Evolutionary conservation across 2,113 vertebrate genomes (phyloP), one percentile per base, ranked within the genome.

Genomic region (Pollachius pollachius): DNA sequence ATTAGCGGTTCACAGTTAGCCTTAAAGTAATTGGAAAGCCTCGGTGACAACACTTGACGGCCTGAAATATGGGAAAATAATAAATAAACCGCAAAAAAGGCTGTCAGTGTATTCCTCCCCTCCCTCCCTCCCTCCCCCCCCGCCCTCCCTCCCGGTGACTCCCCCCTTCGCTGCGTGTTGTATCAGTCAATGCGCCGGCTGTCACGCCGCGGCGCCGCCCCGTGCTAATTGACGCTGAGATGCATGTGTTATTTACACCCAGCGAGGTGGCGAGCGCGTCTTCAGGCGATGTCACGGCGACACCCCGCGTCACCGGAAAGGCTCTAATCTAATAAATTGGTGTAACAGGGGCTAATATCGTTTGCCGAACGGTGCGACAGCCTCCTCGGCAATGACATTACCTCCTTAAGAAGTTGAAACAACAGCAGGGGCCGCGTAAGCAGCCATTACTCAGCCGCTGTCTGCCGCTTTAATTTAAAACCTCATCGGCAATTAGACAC

Each of bases 21-120:
- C 88, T 89, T 89, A 85, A 85, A 86, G 86, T 90, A 88, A 91
- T 90, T 89, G 87, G 86, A 86, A 87, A 73, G 76, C 78, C 84
- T 84, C 15, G 9, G 81, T 59, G 64, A 71, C 54, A 65, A 25
- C 63, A 59, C 18, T 77, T 83, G 85, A 88, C 80, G 82, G 74
- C 71, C 85, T 86, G 84, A 83, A 77, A 76, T 71, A 18, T 62
- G 71, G 12, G 41, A 48, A 48, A 48, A 8, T 11, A 48, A 13
- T 48, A 9, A 48, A 48, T 48, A 48, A 48, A 11, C 7, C 41
- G 1, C 9, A 11, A 9, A 8, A 48, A 48, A 48, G 76, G 79
- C 77, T 89, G 85, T 85, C 85, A 83, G 79, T 88, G 84, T 85
- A 83, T 88, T 89, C 81, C 79, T 86, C 82, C 83, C 77, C 5